phyloP scores from a whole-genome alignment of 2,113 vertebrate genomes.

The Struthidea cinerea region DNA sequence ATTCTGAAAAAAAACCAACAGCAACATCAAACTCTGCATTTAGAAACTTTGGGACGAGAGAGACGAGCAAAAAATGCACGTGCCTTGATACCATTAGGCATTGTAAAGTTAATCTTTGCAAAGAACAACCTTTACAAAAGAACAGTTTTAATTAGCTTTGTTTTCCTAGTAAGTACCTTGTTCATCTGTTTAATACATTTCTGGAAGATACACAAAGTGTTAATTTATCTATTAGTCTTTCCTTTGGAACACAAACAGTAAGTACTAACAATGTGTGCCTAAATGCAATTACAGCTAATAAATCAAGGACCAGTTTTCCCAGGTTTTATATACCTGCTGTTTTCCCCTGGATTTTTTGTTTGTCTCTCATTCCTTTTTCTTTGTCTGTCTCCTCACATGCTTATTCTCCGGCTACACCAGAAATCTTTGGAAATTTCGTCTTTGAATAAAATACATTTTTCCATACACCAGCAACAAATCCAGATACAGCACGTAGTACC shows the following conservation, averaged over 20 bases:
- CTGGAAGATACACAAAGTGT: not conserved
- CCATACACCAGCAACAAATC: not conserved
- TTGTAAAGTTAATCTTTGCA: not conserved
- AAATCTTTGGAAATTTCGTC: not conserved
- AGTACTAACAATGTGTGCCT: not conserved
- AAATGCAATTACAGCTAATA: not conserved
- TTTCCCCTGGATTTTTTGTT: not conserved
- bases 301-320: not conserved
- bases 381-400: not conserved
- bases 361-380: not conserved
- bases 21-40: not conserved
- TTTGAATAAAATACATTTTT: not conserved
- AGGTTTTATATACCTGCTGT: not conserved
- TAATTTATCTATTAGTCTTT: conserved; percentile 2
- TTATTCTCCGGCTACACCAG: not conserved
- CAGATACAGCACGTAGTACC: not conserved
- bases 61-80: fast-evolving
- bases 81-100: not conserved
- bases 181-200: not conserved
- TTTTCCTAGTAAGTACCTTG: not conserved
- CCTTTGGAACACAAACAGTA: not conserved
- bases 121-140: not conserved
- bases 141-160: not conserved
- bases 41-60: not conserved
- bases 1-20: not conserved